Evolutionary conservation across 1,140 invertebrate species (phyloP).

Genomic region (Drosophila erecta): DNA sequence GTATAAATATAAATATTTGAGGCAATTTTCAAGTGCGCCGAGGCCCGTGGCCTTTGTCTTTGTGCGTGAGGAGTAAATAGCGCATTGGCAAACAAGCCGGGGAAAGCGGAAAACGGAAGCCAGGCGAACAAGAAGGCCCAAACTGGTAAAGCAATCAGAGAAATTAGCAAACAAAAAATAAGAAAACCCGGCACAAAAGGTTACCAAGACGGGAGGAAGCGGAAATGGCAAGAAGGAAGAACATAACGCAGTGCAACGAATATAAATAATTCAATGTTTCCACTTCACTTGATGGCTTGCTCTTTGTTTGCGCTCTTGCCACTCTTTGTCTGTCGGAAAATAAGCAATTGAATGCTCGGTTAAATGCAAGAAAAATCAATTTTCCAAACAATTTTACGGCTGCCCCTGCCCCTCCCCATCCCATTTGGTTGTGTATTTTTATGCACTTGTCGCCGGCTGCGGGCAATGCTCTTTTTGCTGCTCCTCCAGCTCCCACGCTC

Average conservation of each 20-base stretch:
- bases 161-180: conserved; percentile 77
- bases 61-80: conserved; percentile 72
- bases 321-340: conserved; percentile 53
- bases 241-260: conserved; percentile 80
- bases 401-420: conserved; percentile 31
- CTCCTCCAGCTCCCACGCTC: conserved; percentile 21
- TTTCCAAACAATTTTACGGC: conserved; percentile 82
- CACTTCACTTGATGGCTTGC: conserved; percentile 69
- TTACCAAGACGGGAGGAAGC: conserved; percentile 40
- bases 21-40: conserved; percentile 73
- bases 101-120: conserved; percentile 33
- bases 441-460: conserved; percentile 82
- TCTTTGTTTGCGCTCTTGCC: conserved; percentile 58
- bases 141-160: conserved; percentile 79
- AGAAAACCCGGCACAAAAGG: conserved; percentile 46
- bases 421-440: conserved; percentile 71
- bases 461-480: conserved; percentile 65
- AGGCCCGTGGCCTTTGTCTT: conserved; percentile 76
- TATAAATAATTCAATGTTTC: conserved; percentile 83
- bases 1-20: conserved; percentile 78
- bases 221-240: conserved; percentile 58
- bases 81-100: conserved; percentile 65
- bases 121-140: conserved; percentile 11
- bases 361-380: conserved; percentile 84
- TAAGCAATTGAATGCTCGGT: conserved; percentile 83